Evolutionary conservation across 2,797 vertebrate species (phyloP), one percentile per base, ranked within the genome.

Genomic region (Selene dorsalis): DNA sequence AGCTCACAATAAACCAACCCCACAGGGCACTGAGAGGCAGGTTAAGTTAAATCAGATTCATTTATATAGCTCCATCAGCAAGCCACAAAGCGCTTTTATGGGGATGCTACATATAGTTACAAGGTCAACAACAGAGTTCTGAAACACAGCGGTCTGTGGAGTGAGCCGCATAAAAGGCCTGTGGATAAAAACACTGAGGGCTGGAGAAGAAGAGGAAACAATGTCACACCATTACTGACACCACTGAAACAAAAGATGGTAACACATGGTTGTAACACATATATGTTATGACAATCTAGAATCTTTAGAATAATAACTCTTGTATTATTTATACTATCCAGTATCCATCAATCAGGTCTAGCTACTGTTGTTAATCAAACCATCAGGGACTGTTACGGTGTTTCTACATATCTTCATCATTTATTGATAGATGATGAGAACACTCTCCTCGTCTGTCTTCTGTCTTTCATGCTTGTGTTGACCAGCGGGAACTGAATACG

Each of bases 401-500:
- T 35, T 35, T 35, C 32, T 35, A 35, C 32, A 35, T 35, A 35
- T 35, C 32, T 35, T 35, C 32, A 30, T 28, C 16, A n/a, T 64
- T 28, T 10, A 28, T 5, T 32, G 43, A 48, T 20, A 20, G 26
- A 41, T 39, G 30, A 47, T 18, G 17, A 47, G 45, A 47, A n/a
- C 9, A 12, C 9, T 10, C 3, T 28, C 3, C 12, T 16, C 24
- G 1, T 16, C 26, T 28, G 24, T 17, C 52, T 28, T 17, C 11
- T 18, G 41, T n/a, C 24, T 47, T 18, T 45, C 43, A 24, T 62
- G 60, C 28, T 67, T 69, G 18, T 45, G 20, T 32, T 22, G 11
- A 69, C 22, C 55, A 4, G 28, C 18, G 20, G 22, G n/a, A 11
- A 69, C 20, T 69, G n/a, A 62, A 28, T 55, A 41, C 28, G 69